phyloP scores from a whole-genome alignment of 2,113 vertebrate genomes.

The Condylura cristata region DNA sequence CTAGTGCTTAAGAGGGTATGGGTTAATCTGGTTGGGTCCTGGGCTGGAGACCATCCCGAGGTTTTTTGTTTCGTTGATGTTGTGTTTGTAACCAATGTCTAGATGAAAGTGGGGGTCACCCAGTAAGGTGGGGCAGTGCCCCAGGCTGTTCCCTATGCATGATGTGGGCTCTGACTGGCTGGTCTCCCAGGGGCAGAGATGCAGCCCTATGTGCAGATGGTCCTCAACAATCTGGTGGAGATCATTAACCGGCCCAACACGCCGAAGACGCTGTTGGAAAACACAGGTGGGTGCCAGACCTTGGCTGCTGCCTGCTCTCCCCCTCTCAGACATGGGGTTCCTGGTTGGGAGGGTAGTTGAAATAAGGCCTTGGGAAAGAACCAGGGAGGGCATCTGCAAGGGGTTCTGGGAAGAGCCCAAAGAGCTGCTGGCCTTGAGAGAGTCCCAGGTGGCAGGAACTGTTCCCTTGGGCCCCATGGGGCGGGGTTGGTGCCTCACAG shows the following conservation, averaged over 20 bases:
- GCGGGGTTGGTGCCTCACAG: slow-evolving; percentile 61
- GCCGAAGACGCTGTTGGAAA: slow-evolving; percentile 96
- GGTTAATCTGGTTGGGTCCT: neutral
- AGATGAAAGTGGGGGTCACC: neutral
- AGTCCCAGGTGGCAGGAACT: neutral
- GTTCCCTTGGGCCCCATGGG: slow-evolving; percentile 50
- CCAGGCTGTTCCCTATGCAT: too few relatives aligned
- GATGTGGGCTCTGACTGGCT: neutral
- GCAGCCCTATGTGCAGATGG: slow-evolving; percentile 96
- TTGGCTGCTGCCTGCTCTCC: rapidly evolving
- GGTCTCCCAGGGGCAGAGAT: slow-evolving; percentile 92
- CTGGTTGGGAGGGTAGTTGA: neutral
- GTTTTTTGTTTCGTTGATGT: neutral
- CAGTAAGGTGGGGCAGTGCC: neutral
- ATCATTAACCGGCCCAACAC: slow-evolving; percentile 98
- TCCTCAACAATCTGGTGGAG: slow-evolving; percentile 94
- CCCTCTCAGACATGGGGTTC: neutral
- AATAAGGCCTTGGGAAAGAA: neutral
- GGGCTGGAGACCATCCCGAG: neutral
- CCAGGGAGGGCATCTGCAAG: neutral
- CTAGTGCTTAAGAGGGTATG: neutral
- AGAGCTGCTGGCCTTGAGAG: neutral
- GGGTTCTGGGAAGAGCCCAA: neutral
- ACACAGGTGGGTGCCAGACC: slow-evolving; percentile 89
- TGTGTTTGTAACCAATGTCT: neutral